Base-by-base conservation (phyloP, 2,113 vertebrate species). In the Mormyrus iriodes region DNA sequence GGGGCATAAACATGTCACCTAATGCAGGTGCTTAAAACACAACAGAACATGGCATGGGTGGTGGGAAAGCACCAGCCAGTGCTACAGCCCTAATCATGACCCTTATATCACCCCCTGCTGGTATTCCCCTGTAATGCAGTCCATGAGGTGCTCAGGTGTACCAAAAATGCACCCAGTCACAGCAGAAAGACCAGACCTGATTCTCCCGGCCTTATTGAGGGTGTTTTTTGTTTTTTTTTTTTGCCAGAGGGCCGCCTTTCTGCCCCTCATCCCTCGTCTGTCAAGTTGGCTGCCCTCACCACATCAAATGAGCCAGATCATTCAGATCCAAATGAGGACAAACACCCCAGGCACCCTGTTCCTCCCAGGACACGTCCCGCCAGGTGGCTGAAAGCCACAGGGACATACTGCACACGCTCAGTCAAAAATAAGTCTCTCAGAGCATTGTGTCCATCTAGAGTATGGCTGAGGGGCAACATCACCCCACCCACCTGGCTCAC, bases 361-460 rank as follows among this genome's bases (percentile, higher is more conserved):
- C 49, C 39, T 85, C 39, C 21, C 88, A 83, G 86, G 46, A 44
- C 82, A 88, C 48, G 83, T 88, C 88, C 89, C 88, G 49, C 87
- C 84, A 87, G 39, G 85, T 87, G 85, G 51, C 85, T 49, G 27
- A 87, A 58, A 58, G 85, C 85, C 52, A 86, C 49, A 19, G 82
- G 49, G 27, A n/a, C 27, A 86, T 31, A 53, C 21, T 52, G 90
- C 61, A 27, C 51, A 58, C 69, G 79, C 79, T 61, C 79, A 86
- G 35, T 39, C 10, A 90, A 89, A 86, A 88, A 91, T 91, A 90
- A 87, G 89, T 48, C 85, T 89, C 87, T 27, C 15, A 24, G 27
- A 27, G 46, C 27, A 86, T 51, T 86, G 27, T 17, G 49, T 52
- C 21, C 48, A n/a, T 86, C 31, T 51, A 35, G 27, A 86, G 49